A percentile compares a stretch with the other conserved stretches of the same genome.
These are phyloP conservation scores for Microctenopoma lineatum DNA, from an alignment of 2,797 vertebrate genomes.

Conservation along the genomic window DNA sequence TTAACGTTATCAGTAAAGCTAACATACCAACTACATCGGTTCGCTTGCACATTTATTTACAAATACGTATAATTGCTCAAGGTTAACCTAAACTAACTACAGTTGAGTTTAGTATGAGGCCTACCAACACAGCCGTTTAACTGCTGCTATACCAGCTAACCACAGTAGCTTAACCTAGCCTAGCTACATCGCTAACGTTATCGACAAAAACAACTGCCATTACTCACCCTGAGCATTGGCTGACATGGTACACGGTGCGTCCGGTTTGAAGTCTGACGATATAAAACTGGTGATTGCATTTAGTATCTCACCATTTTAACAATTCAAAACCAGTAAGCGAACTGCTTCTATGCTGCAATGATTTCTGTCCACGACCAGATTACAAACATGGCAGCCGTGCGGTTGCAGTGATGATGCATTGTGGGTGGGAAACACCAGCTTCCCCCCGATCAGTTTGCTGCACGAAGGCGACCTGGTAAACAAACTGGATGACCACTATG, in stretches of 20 bases:
- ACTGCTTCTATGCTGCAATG: slow-evolving; percentile 34
- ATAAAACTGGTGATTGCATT: slow-evolving; percentile 63
- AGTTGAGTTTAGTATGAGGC: not conserved
- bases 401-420: slow-evolving; percentile 67
- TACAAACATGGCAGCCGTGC: slow-evolving; percentile 75
- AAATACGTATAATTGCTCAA: no score
- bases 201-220: slow-evolving; percentile 21
- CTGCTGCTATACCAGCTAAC: slow-evolving; percentile 7
- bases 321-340: not conserved
- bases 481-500: not conserved
- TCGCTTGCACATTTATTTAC: not conserved
- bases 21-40: not conserved
- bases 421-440: slow-evolving; percentile 64
- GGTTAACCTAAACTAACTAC: not conserved
- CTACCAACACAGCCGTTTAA: slow-evolving; percentile 11
- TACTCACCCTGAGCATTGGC: slow-evolving; percentile 78
- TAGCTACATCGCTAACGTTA: slow-evolving; percentile 40
- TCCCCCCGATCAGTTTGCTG: slow-evolving; percentile 18
- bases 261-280: slow-evolving; percentile 41
- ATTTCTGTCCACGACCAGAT: slow-evolving; percentile 27
- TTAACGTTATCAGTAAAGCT: not conserved
- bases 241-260: slow-evolving; percentile 77
- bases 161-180: slow-evolving; percentile 19
- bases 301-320: slow-evolving; percentile 34
- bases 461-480: slow-evolving; percentile 4